These are phyloP conservation scores for Corbicula japonica DNA, from an alignment of 2,888 invertebrate genomes.

Conservation along the genomic window DNA sequence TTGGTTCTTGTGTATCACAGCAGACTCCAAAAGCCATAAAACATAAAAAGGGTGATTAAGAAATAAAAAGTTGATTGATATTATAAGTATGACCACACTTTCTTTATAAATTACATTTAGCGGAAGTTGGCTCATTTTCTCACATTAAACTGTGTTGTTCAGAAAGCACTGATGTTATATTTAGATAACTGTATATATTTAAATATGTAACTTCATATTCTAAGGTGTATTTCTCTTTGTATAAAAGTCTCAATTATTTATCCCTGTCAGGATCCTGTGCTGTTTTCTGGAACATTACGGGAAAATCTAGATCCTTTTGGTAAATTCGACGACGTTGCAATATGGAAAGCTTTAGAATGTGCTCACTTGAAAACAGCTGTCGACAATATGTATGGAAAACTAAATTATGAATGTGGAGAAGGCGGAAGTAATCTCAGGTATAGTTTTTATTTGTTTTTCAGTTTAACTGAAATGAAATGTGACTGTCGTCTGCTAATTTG, in stretches of 20 bases:
- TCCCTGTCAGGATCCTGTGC: constrained; percentile 96
- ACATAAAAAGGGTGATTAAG: too few relatives aligned
- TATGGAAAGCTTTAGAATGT: constrained; percentile 95
- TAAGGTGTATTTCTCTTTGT: background rate
- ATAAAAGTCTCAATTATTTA: too few relatives aligned
- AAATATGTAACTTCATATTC: background rate
- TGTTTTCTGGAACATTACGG: constrained; percentile 96
- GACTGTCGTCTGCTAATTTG: background rate
- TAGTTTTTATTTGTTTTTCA: background rate
- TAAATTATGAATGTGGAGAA: constrained; percentile 94
- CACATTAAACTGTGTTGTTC: background rate
- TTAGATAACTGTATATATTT: too few relatives aligned
- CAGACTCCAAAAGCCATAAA: too few relatives aligned
- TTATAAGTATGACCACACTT: too few relatives aligned
- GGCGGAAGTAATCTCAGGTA: constrained; percentile 93
- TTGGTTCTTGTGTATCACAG: too few relatives aligned
- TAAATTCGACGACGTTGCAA: constrained; percentile 91
- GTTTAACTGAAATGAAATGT: background rate
- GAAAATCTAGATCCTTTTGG: constrained; percentile 97
- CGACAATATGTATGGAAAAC: constrained; percentile 91
- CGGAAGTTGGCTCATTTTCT: too few relatives aligned
- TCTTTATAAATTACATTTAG: too few relatives aligned
- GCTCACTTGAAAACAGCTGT: constrained; percentile 96
- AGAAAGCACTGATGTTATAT: constrained; percentile 3
- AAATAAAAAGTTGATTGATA: too few relatives aligned